Base-by-base conservation (phyloP, 2,797 vertebrate genomes). In the Notoglanidium macrostoma region DNA sequence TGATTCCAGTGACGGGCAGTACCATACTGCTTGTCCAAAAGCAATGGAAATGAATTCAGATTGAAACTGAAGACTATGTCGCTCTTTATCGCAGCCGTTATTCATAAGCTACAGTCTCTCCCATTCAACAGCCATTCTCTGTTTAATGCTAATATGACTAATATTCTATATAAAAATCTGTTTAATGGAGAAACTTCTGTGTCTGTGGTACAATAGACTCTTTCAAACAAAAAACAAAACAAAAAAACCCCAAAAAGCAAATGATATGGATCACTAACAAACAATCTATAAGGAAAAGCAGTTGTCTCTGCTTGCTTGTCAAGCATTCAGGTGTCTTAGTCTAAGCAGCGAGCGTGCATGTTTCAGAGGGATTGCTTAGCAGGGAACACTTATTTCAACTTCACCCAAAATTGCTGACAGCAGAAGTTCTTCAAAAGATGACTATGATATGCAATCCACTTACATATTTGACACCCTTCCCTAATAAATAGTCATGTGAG, bases 401-500 rank as follows among this genome's bases (percentile, higher is more conserved):
- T 82, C 11, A 65, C 3, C 7, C 57, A 46, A 63, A 65, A 65
- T 49, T 21, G 61, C 44, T 63, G 79, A 82, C 78, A 40, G 15
- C 3, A 26, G 51, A n/a, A 14, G 44, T 51, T 51, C 46, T 76
- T 76, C 44, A 29, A 76, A 76, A 23, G 35, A 61, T 1, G 76
- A 12, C 1, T 40, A 8, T 44, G 32, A 44, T 59, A 80, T 44
- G 78, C 55, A 61, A 7, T 40, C 55, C 55, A 26, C 78, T 44
- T 32, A 40, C 54, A 78, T 55, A 78, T 79, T 32, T 79, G 26
- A 32, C n/a, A 55, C 74, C n/a, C n/a, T 77, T 78, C 59, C 32
- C 5, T 23, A 59, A 80, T 61, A 80, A 61, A 81, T 63, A 63
- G 26, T 44, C 57, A 29, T 46, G 79, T 63, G 79, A 86, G 73